Base-by-base conservation (phyloP, 2,113 vertebrate species). In the Procavia capensis region DNA sequence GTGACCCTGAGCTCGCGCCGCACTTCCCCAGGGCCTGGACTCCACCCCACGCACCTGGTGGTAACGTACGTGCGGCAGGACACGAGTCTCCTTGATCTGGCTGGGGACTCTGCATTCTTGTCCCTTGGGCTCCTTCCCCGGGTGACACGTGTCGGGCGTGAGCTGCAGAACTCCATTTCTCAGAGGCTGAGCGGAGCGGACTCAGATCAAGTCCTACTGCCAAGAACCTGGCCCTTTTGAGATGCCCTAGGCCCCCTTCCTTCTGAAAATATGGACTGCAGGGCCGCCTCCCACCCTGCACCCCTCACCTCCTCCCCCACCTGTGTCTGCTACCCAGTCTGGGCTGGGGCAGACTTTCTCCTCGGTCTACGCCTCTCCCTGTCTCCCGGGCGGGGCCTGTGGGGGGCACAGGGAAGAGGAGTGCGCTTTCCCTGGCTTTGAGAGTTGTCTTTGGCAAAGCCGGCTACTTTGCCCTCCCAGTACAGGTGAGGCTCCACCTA, bases 21-120 rank as follows among this genome's bases (percentile, higher is more conserved):
- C 9, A 22, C 7, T 50, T 7, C 43, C 43, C 63, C 8, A 19
- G 0, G 47, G 9, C 24, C 24, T 3, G 36, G 5, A 9, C 80
- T 64, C 75, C 17, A 45, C 88, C 87, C 87, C n/a, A 3, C 25
- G 72, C 39, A 17, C 24, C 22, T 7, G 5, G 34, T 66, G 70
- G 75, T 20, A 25, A 89, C 92, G 57, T 95, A 91, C 97, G 97
- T 97, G 97, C 96, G 5, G 39, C 80, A 0, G 81, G 76, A 45
- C 96, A 94, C 91, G 93, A 64, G 61, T 74, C 70, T 50, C 63
- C 22, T 64, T 59, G 78, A 34, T 50, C 54, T 6, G 36, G 41
- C 66, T 9, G 86, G 92, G 75, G 90, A 90, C 54, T 70, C 93
- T 11, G 63, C 17, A 45, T 25, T 6, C 39, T 4, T 9, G 17